Evolutionary conservation across 2,797 vertebrate genomes (phyloP).

Genomic region (Argya squamiceps): DNA sequence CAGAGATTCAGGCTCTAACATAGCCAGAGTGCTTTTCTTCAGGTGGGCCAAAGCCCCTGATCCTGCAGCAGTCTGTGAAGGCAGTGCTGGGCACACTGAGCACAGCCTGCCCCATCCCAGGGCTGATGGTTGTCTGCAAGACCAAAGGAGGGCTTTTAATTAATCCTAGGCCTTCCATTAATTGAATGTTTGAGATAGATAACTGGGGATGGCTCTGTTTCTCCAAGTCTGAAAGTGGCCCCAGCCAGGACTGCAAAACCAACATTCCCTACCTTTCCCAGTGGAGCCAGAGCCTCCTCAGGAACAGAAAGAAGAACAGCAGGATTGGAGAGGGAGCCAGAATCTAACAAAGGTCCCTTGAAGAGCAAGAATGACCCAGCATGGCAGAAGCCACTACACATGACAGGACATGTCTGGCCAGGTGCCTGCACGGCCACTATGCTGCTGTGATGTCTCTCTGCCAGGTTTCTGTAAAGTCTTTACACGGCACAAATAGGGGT

Average conservation of each 20-base stretch:
- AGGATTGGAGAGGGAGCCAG: conserved; percentile 19
- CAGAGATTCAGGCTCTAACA: background rate
- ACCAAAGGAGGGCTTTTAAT: background rate
- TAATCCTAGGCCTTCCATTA: background rate
- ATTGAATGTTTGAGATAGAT: background rate
- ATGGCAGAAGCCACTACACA: background rate
- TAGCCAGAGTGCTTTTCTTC: background rate
- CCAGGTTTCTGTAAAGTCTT: conserved; percentile 47
- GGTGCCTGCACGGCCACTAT: conserved; percentile 27
- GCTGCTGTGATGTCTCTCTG: background rate
- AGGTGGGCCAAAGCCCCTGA: background rate
- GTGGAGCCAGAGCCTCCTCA: conserved; percentile 33
- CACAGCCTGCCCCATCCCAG: background rate
- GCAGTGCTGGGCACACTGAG: background rate
- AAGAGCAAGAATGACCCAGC: background rate
- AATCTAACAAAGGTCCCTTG: conserved; percentile 34
- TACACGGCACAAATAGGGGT: conserved; percentile 58
- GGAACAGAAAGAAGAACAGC: conserved; percentile 33
- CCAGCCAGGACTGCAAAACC: conserved; percentile 33
- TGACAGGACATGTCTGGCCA: background rate
- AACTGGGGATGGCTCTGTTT: background rate
- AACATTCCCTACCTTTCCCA: background rate
- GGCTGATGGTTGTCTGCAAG: background rate
- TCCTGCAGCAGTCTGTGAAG: background rate
- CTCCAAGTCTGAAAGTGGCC: background rate